These are phyloP conservation scores for Oenanthe melanoleuca DNA, from an alignment of 2,113 vertebrate genomes.

Conservation along the genomic window DNA sequence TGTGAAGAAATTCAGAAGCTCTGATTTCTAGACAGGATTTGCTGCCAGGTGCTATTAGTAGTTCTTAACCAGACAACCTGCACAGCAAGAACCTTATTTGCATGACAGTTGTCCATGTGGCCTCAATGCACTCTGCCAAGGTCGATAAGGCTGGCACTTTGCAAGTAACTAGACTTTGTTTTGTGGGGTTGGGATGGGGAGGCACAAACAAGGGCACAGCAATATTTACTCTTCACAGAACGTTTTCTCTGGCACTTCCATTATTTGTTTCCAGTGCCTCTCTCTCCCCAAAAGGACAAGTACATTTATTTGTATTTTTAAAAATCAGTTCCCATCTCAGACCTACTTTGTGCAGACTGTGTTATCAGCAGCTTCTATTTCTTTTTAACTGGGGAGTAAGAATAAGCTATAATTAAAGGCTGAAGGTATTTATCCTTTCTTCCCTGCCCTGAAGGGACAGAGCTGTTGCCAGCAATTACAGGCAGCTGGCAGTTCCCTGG, in stretches of 20 bases:
- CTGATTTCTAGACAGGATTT: not conserved
- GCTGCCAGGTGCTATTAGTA: not conserved
- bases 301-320: not conserved
- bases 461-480: constrained; percentile 10
- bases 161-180: not conserved
- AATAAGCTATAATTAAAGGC: not conserved
- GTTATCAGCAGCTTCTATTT: not conserved
- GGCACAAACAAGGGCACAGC: not conserved
- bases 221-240: not conserved
- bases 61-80: not conserved
- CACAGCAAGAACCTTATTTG: not conserved
- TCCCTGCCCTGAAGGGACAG: not conserved
- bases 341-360: not conserved
- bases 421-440: not conserved
- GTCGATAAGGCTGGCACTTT: accelerated
- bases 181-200: too few relatives aligned
- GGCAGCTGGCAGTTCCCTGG: not conserved
- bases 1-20: not conserved
- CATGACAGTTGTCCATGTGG: not conserved
- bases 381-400: not conserved
- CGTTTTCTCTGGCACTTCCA: not conserved
- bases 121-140: not conserved
- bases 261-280: not conserved
- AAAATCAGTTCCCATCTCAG: not conserved
- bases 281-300: not conserved